Evolutionary conservation across 2,888 invertebrate genomes (phyloP).

Genomic region (Pyrrhosoma nymphula): DNA sequence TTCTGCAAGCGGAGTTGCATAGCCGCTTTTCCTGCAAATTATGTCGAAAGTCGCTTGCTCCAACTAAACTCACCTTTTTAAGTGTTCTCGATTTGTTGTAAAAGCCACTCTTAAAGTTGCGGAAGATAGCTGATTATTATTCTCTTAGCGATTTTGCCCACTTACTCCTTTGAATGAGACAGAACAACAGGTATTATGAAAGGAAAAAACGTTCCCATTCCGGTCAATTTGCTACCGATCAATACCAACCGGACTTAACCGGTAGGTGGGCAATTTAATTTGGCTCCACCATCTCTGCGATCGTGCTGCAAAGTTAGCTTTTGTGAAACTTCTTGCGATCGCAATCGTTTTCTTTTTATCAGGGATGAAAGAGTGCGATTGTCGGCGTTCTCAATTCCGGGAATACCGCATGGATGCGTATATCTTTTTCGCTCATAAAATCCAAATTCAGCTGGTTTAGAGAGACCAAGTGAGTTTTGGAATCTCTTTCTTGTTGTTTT

Average conservation of each 20-base stretch:
- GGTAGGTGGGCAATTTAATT: not conserved
- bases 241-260: not conserved
- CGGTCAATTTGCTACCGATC: not conserved
- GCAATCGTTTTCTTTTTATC: not conserved
- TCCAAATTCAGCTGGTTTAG: not conserved
- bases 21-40: too few species aligned
- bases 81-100: too few species aligned
- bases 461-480: not conserved
- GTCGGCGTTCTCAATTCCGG: not conserved
- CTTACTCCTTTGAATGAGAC: too few species aligned
- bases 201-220: not conserved
- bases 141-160: not conserved
- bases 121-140: too few species aligned
- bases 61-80: too few species aligned
- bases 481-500: not conserved
- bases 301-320: not conserved
- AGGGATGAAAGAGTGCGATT: not conserved
- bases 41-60: too few species aligned
- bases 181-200: too few species aligned
- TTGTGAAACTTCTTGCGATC: not conserved
- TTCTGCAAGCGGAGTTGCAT: too few species aligned
- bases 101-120: too few species aligned
- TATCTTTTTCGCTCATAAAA: not conserved
- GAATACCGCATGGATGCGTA: not conserved
- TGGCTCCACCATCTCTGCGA: not conserved